Evolutionary conservation across 2,888 invertebrate species (phyloP), one percentile per base, ranked within the genome.

Genomic region (Isoperla grammatica): DNA sequence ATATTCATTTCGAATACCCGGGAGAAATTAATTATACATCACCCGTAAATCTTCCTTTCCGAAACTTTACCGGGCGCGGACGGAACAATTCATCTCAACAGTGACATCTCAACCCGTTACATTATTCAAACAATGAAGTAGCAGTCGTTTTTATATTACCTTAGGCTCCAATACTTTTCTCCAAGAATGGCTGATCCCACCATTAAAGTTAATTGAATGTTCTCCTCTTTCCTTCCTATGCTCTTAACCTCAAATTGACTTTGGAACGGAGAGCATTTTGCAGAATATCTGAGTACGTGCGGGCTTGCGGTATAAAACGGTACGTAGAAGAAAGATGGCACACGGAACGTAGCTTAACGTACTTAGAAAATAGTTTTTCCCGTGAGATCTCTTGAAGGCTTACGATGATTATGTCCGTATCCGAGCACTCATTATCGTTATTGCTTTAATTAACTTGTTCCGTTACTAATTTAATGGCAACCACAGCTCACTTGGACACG

Each of bases 151-250:
- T 59, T 62, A 59, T 59, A 59, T 57, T 59, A 59, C 55, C 59
- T 56, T 15, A 40, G 55, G 45, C 56, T 6, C 62, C 62, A 45
- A 59, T 59, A 56, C 59, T 59, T 57, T 56, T 56, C 43, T 53
- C 49, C 49, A 54, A 55, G 59, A 59, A 62, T 56, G 58, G 60
- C 60, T 60, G 63, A 63, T 63, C 75, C 75, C 72, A 72, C 76
- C 76, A 77, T 78, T 77, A 77, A 78, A 77, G 75, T 77, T 78
- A 77, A 78, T 78, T 78, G 77, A 78, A 77, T 78, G 77, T 76
- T 74, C 75, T 73, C 69, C 19, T 68, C 53, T 9, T 37, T 72
- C 72, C 46, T 59, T 61, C 56, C 40, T 57, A 23, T 43, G 60
- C 61, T 61, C 55, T 63, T 63, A 61, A 63, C 61, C 61, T 61